Evolutionary conservation across 1,140 invertebrate species (phyloP).

Genomic region (Hylyphantes graminicola): DNA sequence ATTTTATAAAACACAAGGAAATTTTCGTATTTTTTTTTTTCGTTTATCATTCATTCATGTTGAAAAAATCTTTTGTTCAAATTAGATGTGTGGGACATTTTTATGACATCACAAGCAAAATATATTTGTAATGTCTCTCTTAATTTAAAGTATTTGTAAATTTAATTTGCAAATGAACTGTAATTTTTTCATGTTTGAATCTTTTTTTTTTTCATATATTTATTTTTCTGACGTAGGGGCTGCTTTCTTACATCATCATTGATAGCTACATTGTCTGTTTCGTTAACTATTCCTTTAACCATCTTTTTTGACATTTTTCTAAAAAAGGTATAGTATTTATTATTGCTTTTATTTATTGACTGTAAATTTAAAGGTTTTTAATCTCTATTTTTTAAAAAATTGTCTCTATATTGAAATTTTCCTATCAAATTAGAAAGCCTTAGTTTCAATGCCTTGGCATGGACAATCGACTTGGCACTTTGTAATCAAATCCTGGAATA

Average conservation of each 20-base stretch:
- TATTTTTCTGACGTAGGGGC: constrained; percentile 74
- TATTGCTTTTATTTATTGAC: background rate
- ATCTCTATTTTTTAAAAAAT: background rate
- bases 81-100: too few species aligned
- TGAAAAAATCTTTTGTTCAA: too few species aligned
- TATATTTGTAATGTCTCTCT: too few species aligned
- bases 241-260: constrained; percentile 90
- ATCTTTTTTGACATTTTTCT: constrained; percentile 84
- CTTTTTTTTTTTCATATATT: background rate
- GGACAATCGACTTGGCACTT: too few species aligned
- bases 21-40: too few species aligned
- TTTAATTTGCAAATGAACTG: background rate
- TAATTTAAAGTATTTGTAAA: background rate
- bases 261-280: constrained; percentile 84
- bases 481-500: too few species aligned
- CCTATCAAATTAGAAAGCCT: too few species aligned
- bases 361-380: background rate
- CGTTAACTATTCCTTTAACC: constrained; percentile 85
- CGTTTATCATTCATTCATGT: too few species aligned
- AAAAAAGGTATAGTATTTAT: constrained; percentile 73
- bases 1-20: too few species aligned
- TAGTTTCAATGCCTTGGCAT: too few species aligned
- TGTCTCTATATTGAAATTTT: background rate
- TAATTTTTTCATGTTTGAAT: background rate
- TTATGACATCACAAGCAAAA: too few species aligned